phyloP scores from a whole-genome alignment of 2,888 invertebrate species.

The Xylota sylvarum region DNA sequence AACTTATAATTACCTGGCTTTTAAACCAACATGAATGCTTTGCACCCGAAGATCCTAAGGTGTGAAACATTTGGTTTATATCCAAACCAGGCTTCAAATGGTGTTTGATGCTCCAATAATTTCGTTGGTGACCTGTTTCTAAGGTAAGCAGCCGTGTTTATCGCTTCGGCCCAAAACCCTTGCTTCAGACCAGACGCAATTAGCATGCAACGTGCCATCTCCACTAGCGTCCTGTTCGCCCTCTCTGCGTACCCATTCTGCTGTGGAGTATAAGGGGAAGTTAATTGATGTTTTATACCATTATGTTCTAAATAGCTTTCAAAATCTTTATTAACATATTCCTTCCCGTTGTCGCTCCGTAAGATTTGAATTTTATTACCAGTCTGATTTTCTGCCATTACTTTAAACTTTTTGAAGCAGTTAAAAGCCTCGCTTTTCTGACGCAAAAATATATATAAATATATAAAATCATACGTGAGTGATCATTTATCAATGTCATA shows the following conservation, averaged over 20 bases:
- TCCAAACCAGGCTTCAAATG: constrained; percentile 73
- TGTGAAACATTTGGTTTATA: constrained; percentile 52
- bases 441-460: constrained; percentile 58
- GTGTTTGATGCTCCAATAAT: constrained; percentile 52
- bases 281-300: constrained; percentile 77
- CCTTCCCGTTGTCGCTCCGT: constrained; percentile 47
- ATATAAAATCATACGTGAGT: constrained; percentile 45
- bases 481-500: constrained; percentile 34
- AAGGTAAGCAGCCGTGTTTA: constrained; percentile 45
- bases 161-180: constrained; percentile 67
- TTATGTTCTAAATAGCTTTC: constrained; percentile 70
- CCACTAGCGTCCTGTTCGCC: constrained; percentile 67
- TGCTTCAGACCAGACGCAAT: constrained; percentile 73
- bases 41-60: constrained; percentile 47
- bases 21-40: constrained; percentile 36
- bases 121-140: constrained; percentile 53
- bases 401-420: constrained; percentile 38
- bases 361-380: constrained; percentile 43
- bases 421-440: constrained; percentile 50
- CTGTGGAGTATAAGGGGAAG: constrained; percentile 77
- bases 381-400: constrained; percentile 37
- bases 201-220: constrained; percentile 78
- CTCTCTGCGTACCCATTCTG: constrained; percentile 78
- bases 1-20: constrained; percentile 46
- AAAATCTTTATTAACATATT: constrained; percentile 52